Evolutionary conservation across 1,140 invertebrate genomes (phyloP), one percentile per base, ranked within the genome.

Genomic region (Drosophila quadrilineata): DNA sequence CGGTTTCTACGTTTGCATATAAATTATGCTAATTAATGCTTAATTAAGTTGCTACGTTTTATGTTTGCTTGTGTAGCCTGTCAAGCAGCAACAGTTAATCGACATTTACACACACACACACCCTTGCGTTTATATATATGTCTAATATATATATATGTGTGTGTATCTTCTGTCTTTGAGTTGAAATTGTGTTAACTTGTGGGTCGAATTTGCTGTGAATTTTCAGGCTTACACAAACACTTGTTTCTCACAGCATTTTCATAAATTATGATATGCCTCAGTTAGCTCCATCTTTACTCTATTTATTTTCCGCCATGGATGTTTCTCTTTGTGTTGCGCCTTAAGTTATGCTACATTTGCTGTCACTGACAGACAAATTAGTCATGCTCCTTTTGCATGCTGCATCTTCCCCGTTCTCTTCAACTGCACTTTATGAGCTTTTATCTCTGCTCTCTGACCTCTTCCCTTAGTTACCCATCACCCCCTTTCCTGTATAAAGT

Each of bases 1-100:
- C n/a, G n/a, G n/a, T n/a, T n/a, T n/a, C n/a, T n/a, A n/a, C 26
- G 14, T 67, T 40, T 84, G 65, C 77, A 84, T 84, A 84, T 85
- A 84, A 84, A 84, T 66, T 66, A 84, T 63, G 70, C 70, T 40
- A 73, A 85, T 85, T 77, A 84, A 85, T 84, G 69, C 69, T 77
- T 84, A 85, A 84, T 84, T 84, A 85, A 74, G 58, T 70, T 72
- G 22, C 10, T 53, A n/a, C n/a, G n/a, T n/a, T n/a, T n/a, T n/a
- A n/a, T n/a, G n/a, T n/a, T n/a, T n/a, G n/a, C n/a, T n/a, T n/a
- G n/a, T n/a, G n/a, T 50, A 38, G 56, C 41, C 54, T 41, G 35
- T 24, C 36, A 60, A 24, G 24, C 29, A 41, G 40, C 59, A 43
- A 38, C 52, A 33, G 45, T 36, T 63, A 36, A 46, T 53, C 58